Base-by-base conservation (phyloP, 2,797 vertebrate species). In the Gallinago stenura region DNA sequence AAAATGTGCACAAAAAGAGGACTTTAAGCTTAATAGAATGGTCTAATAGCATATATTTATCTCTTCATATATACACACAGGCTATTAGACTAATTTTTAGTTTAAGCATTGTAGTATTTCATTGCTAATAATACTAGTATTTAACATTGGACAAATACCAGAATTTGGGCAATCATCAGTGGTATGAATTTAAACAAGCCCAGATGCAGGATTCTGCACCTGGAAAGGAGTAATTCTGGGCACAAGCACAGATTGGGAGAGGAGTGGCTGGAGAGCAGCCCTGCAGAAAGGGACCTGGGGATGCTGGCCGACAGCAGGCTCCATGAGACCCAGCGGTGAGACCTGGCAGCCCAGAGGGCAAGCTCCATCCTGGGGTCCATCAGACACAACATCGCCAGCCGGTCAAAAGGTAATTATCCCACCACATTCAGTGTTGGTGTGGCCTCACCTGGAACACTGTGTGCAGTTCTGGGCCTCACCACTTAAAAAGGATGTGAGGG, bases 401-500 rank as follows among this genome's bases (percentile, higher is more conserved):
- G 0, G 12, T 12, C 41, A 62, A 48, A 24, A 39, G 24, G 48
- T 5, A 5, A 53, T 53, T 53, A 53, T 30, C 14, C 19, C 0
- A 0, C 19, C 28, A 9, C 26, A 22, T 41, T 48, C 50, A 18
- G 58, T 0, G 0, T 21, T 71, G 26, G 25, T 33, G 9, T 0
- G 0, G 30, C 75, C 10, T 70, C 33, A 16, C 4, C 9, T 62
- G 1, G 24, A 33, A 9, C 3, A 5, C 10, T 39, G 17, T 17
- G 41, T 41, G 50, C 50, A 25, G 33, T 25, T 46, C 24, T 48
- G 33, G 50, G 35, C 4, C 39, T 28, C 16, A 12, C 9, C 8
- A 6, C 46, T 78, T 28, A 39, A 71, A 35, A 71, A 56, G 8
- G 21, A 8, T 57, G 16, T 35, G 6, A 57, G 56, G 15, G 35